These are phyloP conservation scores for Lucilia sericata DNA, from an alignment of 1,140 invertebrate species.

Conservation along the genomic window DNA sequence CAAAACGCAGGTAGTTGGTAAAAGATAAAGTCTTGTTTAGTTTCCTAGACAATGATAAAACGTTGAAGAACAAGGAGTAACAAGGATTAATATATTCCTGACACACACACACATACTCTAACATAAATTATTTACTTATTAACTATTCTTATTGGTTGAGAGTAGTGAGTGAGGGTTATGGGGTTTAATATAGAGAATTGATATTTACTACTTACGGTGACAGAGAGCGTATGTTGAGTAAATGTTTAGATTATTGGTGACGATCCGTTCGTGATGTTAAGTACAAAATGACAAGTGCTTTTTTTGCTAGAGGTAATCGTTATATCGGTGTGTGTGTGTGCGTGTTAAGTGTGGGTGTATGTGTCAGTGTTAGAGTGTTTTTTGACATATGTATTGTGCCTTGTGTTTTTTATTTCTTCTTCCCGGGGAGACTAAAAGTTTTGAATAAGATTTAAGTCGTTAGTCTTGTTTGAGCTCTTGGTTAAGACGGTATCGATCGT, in stretches of 20 bases:
- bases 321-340: too few species aligned
- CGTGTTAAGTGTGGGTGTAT: too few species aligned
- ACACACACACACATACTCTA: neutral
- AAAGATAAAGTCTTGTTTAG: neutral
- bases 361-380: too few species aligned
- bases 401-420: neutral
- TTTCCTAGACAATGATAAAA: neutral
- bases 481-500: neutral
- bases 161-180: neutral
- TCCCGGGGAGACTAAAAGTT: neutral
- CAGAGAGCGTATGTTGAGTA: too few species aligned
- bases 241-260: slow-evolving; percentile 19
- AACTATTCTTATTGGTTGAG: slow-evolving; percentile 1
- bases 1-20: neutral
- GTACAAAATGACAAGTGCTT: neutral
- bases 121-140: neutral
- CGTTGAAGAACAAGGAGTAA: slow-evolving; percentile 20
- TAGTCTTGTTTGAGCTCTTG: neutral
- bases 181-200: too few species aligned
- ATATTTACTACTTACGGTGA: too few species aligned
- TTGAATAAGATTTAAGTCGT: neutral
- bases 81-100: slow-evolving; percentile 33
- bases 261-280: slow-evolving; percentile 18
- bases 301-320: neutral
- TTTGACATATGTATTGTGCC: neutral